These are phyloP conservation scores for Eriosoma lanigerum DNA, from an alignment of 1,140 invertebrate genomes.

Conservation along the genomic window DNA sequence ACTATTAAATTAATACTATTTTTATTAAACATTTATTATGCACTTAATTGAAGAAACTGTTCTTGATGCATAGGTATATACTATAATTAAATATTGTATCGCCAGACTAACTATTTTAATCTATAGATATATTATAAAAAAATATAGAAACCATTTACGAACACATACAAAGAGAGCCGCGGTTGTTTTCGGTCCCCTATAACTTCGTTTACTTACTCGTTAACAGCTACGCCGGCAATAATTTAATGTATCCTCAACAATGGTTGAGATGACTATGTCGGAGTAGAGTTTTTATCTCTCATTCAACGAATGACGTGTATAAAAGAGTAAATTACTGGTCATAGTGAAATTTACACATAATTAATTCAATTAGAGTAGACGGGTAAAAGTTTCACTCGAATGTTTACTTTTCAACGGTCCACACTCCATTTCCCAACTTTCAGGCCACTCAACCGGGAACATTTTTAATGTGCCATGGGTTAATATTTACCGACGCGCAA, in stretches of 20 bases:
- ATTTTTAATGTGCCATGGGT: not conserved
- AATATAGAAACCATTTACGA: too few species aligned
- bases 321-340: not conserved
- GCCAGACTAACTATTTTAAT: too few species aligned
- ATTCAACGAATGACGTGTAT: not conserved
- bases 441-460: not conserved
- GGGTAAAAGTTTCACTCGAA: conserved; percentile 27
- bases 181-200: too few species aligned
- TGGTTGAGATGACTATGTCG: not conserved
- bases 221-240: not conserved
- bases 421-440: conserved; percentile 25
- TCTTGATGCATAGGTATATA: too few species aligned
- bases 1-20: too few species aligned
- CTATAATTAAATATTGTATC: too few species aligned
- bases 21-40: too few species aligned
- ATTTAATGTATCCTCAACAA: not conserved
- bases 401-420: conserved; percentile 44
- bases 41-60: too few species aligned
- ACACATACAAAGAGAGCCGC: too few species aligned
- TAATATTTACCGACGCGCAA: conserved; percentile 10
- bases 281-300: conserved; percentile 31
- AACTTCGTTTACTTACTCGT: too few species aligned
- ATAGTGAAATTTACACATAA: conserved; percentile 46
- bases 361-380: conserved; percentile 45
- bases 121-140: too few species aligned